Evolutionary conservation across 2,888 invertebrate species (phyloP).

Genomic region (Noctua fimbriata): DNA sequence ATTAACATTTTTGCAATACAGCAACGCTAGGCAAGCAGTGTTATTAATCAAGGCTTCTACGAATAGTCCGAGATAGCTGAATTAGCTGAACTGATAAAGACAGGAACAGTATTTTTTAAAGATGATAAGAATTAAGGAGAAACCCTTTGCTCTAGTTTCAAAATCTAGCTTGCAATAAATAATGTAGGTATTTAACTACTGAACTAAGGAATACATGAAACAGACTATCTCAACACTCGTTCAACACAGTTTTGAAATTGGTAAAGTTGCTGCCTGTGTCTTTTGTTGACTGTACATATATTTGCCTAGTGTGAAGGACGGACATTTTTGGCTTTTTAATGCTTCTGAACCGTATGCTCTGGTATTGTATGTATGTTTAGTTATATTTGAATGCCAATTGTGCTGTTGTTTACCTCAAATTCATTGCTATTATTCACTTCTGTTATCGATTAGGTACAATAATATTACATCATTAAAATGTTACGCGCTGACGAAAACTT

Average conservation of each 20-base stretch:
- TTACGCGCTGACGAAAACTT: constrained; percentile 3
- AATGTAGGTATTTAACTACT: not conserved
- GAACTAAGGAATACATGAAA: not conserved
- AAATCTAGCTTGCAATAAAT: not conserved
- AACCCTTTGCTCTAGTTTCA: not conserved
- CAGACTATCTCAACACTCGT: not conserved
- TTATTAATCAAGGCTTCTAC: not conserved
- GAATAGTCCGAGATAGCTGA: not conserved
- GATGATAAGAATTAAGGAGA: not conserved
- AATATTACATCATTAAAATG: constrained; percentile 10
- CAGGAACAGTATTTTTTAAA: not conserved
- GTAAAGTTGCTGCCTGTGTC: not conserved
- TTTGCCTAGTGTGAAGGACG: not conserved
- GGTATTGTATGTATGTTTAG: not conserved
- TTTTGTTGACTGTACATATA: not conserved
- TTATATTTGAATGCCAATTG: constrained; percentile 16
- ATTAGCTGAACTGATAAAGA: not conserved
- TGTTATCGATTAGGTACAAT: not conserved
- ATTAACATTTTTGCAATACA: not conserved
- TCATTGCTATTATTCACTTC: not conserved
- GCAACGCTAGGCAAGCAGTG: not conserved
- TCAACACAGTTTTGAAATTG: not conserved
- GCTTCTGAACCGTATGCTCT: constrained; percentile 1
- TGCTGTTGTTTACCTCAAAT: not conserved
- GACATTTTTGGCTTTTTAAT: constrained; percentile 4